Conservation (phyloP, 1,140 invertebrate species). For the Grapholita molesta region DNA sequence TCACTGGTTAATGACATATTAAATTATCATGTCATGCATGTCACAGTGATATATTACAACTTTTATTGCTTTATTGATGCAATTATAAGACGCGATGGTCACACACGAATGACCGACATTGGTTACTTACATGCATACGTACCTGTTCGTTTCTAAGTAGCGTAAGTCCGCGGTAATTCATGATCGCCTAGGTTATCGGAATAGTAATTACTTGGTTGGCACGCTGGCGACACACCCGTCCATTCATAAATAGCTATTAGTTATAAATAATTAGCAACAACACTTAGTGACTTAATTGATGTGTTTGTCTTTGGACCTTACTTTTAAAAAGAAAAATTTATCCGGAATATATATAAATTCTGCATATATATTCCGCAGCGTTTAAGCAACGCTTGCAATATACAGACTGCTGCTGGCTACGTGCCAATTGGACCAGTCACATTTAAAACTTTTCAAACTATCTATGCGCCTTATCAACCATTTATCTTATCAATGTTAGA, state of each 20-base stretch:
- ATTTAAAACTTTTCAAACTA: too few species aligned
- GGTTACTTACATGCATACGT: background rate
- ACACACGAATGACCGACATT: background rate
- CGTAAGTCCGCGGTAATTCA: background rate
- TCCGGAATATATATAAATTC: too few species aligned
- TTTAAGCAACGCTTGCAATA: too few species aligned
- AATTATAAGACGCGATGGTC: constrained; percentile 4
- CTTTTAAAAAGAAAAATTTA: too few species aligned
- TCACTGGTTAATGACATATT: background rate
- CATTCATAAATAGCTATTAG: background rate
- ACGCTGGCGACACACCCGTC: background rate
- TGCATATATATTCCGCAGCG: too few species aligned
- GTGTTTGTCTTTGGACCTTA: background rate
- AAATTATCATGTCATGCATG: background rate
- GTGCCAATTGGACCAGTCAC: too few species aligned
- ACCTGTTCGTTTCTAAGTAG: background rate
- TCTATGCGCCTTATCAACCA: too few species aligned
- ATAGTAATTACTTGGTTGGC: background rate
- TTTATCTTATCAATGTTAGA: too few species aligned
- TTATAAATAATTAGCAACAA: background rate
- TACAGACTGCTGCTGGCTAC: too few species aligned
- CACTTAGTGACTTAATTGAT: background rate
- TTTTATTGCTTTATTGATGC: constrained; percentile 7
- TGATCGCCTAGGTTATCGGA: background rate
- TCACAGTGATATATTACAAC: background rate